Base-by-base conservation (phyloP, 2,888 invertebrate genomes). In the Ditula angustiorana region DNA sequence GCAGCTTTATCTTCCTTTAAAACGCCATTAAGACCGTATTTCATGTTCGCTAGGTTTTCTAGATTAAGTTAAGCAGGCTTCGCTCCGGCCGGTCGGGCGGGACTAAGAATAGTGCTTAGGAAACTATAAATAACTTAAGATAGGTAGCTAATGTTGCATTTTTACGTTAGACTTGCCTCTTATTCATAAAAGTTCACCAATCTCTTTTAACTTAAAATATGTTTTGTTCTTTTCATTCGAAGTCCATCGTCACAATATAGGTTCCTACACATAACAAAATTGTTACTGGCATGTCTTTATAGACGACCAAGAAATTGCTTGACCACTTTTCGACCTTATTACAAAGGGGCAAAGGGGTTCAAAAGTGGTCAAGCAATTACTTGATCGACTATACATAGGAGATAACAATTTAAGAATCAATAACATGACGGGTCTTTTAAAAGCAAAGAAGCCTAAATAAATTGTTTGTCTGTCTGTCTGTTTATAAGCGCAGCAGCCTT, bases 11-110 rank as follows among this genome's bases (percentile, higher is more conserved):
- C 61, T 37, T 56, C 37, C 55, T 55, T 61, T 61, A 56, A 61
- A 61, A 56, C 47, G 11, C 37, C 55, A 61, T 61, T 61, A 61
- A 56, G 49, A 26, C 37, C 47, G 55, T 56, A 62, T 62, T 62
- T 62, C 49, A 56, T 62, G 56, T 62, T 62, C 26, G 26, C 46
- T 47, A 13, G 35, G 21, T 23, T 24, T 47, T 60, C 46, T 49
- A 56, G 47, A 56, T 56, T 49, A 61, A 35, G 49, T 37, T 28
- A 56, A 35, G 46, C 30, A 23, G 37, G 10, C 61, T 37, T 55
- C 35, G 26, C 24, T 46, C 61, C 5, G 24, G 5, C 11, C 23
- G 44, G 49, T 21, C 52, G 10, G 24, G 50, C 7, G 10, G 5
- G 7, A 33, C 46, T 33, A n/a, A 33, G n/a, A 24, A 24, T 21